phyloP scores from a whole-genome alignment of 2,888 invertebrate species.

The Mechanitis messenoides region DNA sequence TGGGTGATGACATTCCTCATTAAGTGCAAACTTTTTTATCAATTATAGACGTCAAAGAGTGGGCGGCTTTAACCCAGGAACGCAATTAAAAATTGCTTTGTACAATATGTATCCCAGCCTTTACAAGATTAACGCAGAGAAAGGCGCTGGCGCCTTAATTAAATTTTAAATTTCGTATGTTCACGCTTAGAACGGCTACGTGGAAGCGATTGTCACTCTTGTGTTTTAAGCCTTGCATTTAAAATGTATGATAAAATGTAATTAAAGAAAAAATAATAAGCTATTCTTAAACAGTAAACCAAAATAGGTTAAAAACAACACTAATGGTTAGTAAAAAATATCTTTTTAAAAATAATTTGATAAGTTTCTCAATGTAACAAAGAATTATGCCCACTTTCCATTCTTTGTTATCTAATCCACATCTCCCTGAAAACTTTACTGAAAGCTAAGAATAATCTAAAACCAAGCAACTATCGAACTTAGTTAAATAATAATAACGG shows the following conservation, averaged over 20 bases:
- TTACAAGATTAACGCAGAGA: constrained; percentile 58
- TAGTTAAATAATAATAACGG: no score
- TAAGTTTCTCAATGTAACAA: no score
- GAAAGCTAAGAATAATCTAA: no score
- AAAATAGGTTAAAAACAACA: no score
- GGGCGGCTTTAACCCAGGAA: constrained; percentile 45
- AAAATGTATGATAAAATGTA: constrained; percentile 3
- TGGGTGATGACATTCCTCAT: constrained; percentile 9
- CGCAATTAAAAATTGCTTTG: constrained; percentile 72
- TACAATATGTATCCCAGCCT: constrained; percentile 54
- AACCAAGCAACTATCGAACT: no score
- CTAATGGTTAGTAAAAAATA: no score
- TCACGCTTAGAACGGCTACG: constrained; percentile 36
- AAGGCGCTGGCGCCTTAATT: constrained; percentile 48
- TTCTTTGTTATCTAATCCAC: neutral
- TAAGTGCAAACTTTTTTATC: constrained; percentile 33
- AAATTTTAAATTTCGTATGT: constrained; percentile 64
- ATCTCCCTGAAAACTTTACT: no score
- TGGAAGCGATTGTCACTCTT: constrained; percentile 41
- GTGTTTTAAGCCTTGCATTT: constrained; percentile 24
- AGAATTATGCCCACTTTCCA: no score
- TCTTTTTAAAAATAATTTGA: no score
- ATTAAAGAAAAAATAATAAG: no score
- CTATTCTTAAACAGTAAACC: no score
- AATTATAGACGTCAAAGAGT: constrained; percentile 53